Evolutionary conservation across 2,113 vertebrate species (phyloP).

Genomic region (Piprites chloris): DNA sequence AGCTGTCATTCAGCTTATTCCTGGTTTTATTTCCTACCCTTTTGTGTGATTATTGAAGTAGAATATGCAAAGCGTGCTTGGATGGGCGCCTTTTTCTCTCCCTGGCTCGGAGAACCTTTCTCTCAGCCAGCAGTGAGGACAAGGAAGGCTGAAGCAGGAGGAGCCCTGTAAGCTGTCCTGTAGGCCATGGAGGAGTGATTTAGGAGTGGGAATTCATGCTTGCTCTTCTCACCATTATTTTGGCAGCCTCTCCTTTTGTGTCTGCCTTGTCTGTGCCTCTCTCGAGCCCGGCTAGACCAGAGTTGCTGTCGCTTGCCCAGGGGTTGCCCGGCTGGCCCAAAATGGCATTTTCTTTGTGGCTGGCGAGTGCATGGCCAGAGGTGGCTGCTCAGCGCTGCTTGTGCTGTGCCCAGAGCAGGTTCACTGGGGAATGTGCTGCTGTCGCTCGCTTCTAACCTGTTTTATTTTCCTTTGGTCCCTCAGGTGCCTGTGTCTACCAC

Average conservation of each 20-base stretch:
- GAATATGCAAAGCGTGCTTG: not conserved
- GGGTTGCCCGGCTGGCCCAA: not conserved
- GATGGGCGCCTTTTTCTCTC: not conserved
- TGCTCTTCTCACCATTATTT: not conserved
- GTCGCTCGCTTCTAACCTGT: not conserved
- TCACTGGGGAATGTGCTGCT: not conserved
- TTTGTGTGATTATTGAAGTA: not conserved
- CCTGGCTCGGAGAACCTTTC: not conserved
- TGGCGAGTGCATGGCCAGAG: not conserved
- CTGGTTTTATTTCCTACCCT: not conserved
- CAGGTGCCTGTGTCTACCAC: conserved; percentile 87
- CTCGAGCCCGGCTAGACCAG: not conserved
- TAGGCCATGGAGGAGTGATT: not conserved
- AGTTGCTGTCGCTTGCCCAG: not conserved
- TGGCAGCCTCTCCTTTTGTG: not conserved
- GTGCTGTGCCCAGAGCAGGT: fast-evolving
- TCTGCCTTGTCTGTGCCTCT: not conserved
- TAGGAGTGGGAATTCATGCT: not conserved
- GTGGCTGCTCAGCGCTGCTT: not conserved
- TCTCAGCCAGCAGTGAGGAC: not conserved
- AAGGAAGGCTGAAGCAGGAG: not conserved
- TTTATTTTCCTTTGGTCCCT: not conserved
- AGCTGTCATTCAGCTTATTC: not conserved
- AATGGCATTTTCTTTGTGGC: fast-evolving
- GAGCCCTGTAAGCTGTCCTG: not conserved